phyloP scores from a whole-genome alignment of 2,113 vertebrate species.

The Pelvicachromis taeniatus region DNA sequence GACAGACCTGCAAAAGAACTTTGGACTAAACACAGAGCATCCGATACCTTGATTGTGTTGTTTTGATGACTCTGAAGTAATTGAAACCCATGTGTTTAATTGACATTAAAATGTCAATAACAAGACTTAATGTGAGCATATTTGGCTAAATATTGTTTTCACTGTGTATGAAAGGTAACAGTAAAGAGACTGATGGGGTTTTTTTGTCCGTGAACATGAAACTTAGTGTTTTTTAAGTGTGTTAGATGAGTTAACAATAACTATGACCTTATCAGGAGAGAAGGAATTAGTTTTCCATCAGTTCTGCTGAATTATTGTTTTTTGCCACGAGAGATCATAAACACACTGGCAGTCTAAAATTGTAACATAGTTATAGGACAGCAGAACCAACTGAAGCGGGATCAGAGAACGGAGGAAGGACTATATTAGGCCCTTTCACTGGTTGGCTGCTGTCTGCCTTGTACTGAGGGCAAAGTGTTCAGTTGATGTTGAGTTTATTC shows the following conservation, averaged over 20 bases:
- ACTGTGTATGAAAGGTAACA: not conserved
- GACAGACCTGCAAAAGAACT: slow-evolving; percentile 3
- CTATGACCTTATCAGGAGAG: not conserved
- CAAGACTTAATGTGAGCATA: not conserved
- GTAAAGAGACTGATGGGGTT: not conserved
- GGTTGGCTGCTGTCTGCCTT: not conserved
- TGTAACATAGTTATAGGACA: not conserved
- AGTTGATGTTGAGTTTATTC: not conserved
- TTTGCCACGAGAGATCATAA: not conserved
- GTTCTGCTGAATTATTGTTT: not conserved
- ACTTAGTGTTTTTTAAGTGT: not conserved
- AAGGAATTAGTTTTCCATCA: not conserved
- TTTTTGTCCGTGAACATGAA: slow-evolving; percentile 2
- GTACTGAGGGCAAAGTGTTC: not conserved
- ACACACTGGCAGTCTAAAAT: not conserved
- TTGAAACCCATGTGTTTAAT: not conserved
- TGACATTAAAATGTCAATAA: not conserved
- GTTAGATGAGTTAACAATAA: not conserved
- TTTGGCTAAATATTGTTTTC: not conserved
- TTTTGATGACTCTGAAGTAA: slow-evolving; percentile 8
- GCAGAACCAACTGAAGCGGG: not conserved
- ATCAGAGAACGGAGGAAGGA: not conserved
- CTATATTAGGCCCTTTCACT: not conserved
- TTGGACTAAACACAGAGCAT: not conserved
- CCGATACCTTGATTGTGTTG: not conserved